Base-by-base conservation (phyloP, 2,888 invertebrate species). In the Myathropa florea region DNA sequence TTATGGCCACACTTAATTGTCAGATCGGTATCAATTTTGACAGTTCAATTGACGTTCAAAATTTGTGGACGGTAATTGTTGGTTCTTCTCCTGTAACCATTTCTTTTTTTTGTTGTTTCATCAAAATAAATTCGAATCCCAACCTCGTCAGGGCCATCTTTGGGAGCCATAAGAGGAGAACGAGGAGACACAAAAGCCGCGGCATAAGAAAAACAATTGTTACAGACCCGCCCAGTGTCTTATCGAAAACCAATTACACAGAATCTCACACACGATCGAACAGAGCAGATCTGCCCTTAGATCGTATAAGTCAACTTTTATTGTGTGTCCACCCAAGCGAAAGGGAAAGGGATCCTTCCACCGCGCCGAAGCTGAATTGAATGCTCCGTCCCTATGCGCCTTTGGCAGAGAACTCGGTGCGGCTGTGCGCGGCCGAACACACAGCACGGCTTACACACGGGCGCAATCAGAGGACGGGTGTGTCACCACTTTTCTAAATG, bases 401-500 rank as follows among this genome's bases (percentile, higher is more conserved):
- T 46, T 46, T 6, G 46, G 46, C 46, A 46, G 46, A 46, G 18
- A 46, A 46, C 46, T n/a, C 18, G n/a, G 46, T 46, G n/a, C 46
- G 46, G 33, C 12, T 33, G 33, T 12, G 33, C 21, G 24, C 28
- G 10, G 23, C 28, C 53, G 12, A 39, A 12, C 53, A 60, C 24
- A n/a, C 26, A 57, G 46, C 70, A 33, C 61, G 53, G 63, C 59
- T 60, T 53, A 64, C 63, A 82, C 67, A 64, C 61, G 61, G 57
- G 65, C 68, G 78, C 86, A 86, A 83, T 86, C 86, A 79, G 75
- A 75, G 78, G 78, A 79, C 86, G 86, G 86, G 86, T 83, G 86
- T 86, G 83, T 86, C 86, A 83, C 86, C 78, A 86, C 83, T 83
- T 86, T 86, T 86, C 86, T 67, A 86, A 86, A 86, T 86, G 86